Evolutionary conservation across 2,113 vertebrate species (phyloP).

Genomic region (Pterocles gutturalis): DNA sequence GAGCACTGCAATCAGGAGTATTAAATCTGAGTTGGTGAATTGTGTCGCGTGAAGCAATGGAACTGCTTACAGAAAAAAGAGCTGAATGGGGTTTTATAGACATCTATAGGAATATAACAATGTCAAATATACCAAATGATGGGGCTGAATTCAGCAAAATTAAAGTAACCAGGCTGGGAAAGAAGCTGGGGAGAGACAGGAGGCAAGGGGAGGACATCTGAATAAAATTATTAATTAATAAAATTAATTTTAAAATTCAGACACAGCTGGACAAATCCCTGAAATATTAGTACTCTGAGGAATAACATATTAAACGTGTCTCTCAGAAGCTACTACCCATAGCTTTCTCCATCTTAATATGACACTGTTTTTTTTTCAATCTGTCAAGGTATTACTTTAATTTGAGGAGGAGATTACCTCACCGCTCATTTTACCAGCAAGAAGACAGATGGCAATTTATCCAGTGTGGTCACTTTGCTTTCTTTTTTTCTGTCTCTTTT

Average conservation of each 20-base stretch:
- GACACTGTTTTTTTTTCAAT: background rate
- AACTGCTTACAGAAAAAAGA: constrained; percentile 38
- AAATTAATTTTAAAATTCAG: background rate
- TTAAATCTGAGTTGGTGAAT: constrained; percentile 56
- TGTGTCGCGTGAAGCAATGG: constrained; percentile 21
- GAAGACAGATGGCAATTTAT: background rate
- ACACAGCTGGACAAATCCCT: background rate
- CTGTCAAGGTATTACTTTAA: background rate
- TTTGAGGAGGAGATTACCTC: background rate
- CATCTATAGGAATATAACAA: background rate
- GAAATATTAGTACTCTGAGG: background rate
- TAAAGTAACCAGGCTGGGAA: background rate
- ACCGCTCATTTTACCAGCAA: background rate
- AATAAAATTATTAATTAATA: background rate
- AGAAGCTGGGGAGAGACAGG: background rate
- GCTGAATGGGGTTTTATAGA: constrained; percentile 24
- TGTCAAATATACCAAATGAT: background rate
- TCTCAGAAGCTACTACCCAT: background rate
- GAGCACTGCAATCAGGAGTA: constrained; percentile 66
- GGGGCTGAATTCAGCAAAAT: background rate
- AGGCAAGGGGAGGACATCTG: background rate
- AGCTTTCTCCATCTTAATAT: background rate
- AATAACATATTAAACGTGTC: fast-evolving
- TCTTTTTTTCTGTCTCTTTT: background rate
- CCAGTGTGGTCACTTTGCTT: background rate